Evolutionary conservation across 2,797 vertebrate genomes (phyloP), one percentile per base, ranked within the genome.

Genomic region (Coendou prehensilis): DNA sequence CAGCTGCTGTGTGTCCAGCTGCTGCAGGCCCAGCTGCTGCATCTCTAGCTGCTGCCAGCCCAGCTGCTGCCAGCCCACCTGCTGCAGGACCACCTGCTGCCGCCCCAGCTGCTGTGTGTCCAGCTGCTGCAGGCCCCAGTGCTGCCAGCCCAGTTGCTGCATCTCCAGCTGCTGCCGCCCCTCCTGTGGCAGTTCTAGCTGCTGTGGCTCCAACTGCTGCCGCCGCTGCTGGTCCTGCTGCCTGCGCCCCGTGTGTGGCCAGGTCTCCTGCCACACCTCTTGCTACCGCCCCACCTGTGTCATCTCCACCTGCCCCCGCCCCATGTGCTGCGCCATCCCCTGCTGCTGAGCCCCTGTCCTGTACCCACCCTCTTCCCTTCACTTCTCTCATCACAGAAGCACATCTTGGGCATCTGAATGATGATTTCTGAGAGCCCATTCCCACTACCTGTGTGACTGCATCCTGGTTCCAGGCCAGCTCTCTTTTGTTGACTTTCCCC

Each of bases 241-340:
- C 15, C 13, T 71, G 30, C 50, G 37, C 3, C 26, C 90, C 20
- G 26, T n/a, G 33, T 90, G 61, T 26, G 22, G 37, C 84, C 61
- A 64, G 26, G 8, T 61, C 20, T 75, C 67, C 52, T 84, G 64
- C 30, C 41, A 30, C 13, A 18, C 91, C 50, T 63, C 28, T 11
- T 80, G 92, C 45, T 82, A 79, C 67, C 28, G 18, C 6, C 26
- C 84, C 50, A 81, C 52, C 57, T 95, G 90, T 37, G 87, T 78
- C 69, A 79, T 91, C 84, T 93, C 80, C 76, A 90, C 57, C 69
- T 87, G 91, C 61, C 83, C 83, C 37, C 81, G 71, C 37, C 85
- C 89, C 61, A 71, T 91, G 95, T 88, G 89, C 56, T 71, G 85
- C 0, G 80, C 93, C 71, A 75, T 28, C 30, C 41, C 89, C 15